phyloP scores from a whole-genome alignment of 2,888 invertebrate species.

The Ormyrus pomaceus region DNA sequence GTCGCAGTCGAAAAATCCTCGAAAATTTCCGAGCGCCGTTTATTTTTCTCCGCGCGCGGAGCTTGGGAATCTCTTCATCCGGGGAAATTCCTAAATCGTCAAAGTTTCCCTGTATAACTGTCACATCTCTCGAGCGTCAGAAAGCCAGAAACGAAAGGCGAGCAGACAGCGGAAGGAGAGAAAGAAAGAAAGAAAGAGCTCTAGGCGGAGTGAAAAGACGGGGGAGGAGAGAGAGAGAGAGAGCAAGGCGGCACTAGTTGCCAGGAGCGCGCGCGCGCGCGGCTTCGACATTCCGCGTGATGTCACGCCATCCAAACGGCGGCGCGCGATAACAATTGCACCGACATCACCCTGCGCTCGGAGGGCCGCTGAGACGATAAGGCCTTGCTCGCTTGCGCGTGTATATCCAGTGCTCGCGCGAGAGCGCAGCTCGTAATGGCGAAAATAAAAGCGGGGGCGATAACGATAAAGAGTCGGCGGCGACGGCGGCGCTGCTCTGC shows the following conservation, averaged over 20 bases:
- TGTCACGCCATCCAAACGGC: not conserved
- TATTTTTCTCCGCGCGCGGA: too few relatives aligned
- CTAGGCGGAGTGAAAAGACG: not conserved
- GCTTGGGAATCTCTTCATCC: not conserved
- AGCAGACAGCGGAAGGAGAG: not conserved
- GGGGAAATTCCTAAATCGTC: slow-evolving; percentile 15
- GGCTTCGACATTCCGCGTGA: slow-evolving; percentile 18
- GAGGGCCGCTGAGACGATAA: slow-evolving; percentile 28
- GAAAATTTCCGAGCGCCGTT: not conserved
- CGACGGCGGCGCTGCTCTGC: not conserved
- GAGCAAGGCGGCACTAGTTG: too few relatives aligned
- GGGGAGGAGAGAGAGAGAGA: not conserved
- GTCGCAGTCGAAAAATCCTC: not conserved
- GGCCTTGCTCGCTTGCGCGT: slow-evolving; percentile 28
- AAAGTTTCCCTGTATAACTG: slow-evolving; percentile 8
- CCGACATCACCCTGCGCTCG: slow-evolving; percentile 12
- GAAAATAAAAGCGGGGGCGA: slow-evolving; percentile 47
- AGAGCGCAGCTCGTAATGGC: slow-evolving; percentile 32
- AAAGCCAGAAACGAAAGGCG: not conserved
- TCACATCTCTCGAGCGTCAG: not conserved
- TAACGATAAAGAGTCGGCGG: slow-evolving; percentile 47
- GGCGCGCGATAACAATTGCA: slow-evolving; percentile 48
- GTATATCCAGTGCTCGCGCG: slow-evolving; percentile 11
- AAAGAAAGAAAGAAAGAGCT: too few relatives aligned
- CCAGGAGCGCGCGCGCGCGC: not conserved